Base-by-base conservation (phyloP, 2,797 vertebrate species). In the Chloroceryle amazona region DNA sequence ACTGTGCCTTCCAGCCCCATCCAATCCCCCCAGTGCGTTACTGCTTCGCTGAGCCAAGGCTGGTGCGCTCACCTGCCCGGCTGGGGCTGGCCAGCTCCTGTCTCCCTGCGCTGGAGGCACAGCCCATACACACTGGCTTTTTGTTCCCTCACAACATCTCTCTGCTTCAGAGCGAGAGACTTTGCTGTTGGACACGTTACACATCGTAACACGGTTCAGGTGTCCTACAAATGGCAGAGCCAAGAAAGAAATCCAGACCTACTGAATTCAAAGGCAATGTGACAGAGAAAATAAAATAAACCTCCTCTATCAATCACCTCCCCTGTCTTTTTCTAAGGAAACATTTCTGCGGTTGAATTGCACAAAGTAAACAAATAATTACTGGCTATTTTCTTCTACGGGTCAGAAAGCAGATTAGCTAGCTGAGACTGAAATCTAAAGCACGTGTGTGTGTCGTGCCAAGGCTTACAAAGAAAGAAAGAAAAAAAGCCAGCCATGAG, bases 401-500 rank as follows among this genome's bases (percentile, higher is more conserved):
- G 94, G 91, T 93, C 85, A 91, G 54, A 57, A 73, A 89, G 65
- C 61, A 90, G 88, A 78, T 90, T 46, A 93, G 68, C 20, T 33
- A 57, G 7, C 58, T 84, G 86, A 76, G 89, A 46, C 23, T 54
- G 61, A 88, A 89, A 91, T 66, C 71, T 72, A 57, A 81, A 82
- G 60, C 14, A 41, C 41, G 5, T 0, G 19, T 22, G 8, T 9
- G 20, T 79, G 76, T 35, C 19, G 1, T 91, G 76, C 65, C 80
- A 51, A 35, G 86, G 63, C 14, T 89, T 41, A 73, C 33, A 90
- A 80, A 16, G 49, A 75, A 51, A 66, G 35, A 61, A 57, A 47
- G 8, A 1, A 6, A 39, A 46, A 74, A 62, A 37, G n/a, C 25
- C 42, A 71, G 13, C 3, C 37, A 65, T 35, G 61, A 72, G 49